A percentile compares a stretch with the other conserved stretches of the same genome.
These are phyloP conservation scores for Drosophila paulistorum DNA, from an alignment of 1,140 invertebrate species.

Conservation along the genomic window DNA sequence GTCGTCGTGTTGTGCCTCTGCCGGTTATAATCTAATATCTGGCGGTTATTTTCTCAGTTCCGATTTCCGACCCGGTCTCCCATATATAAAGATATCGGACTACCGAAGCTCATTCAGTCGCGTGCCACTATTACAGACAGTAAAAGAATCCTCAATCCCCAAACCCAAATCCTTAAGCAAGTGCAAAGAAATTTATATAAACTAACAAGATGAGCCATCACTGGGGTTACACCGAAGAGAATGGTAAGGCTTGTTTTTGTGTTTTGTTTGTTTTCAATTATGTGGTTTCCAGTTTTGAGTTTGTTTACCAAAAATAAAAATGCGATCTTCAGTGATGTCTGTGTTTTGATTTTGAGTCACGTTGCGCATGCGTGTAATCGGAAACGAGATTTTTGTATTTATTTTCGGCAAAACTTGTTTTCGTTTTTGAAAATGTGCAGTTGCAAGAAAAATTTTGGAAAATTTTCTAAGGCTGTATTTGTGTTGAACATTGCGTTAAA, in stretches of 20 bases:
- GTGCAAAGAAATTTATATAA: conserved; percentile 16
- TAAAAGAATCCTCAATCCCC: conserved; percentile 44
- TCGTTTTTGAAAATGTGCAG: background rate
- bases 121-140: conserved; percentile 50
- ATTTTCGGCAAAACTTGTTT: conserved; percentile 22
- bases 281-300: conserved; percentile 31
- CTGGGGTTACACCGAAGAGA: conserved; percentile 80
- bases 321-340: conserved; percentile 17
- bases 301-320: conserved; percentile 36
- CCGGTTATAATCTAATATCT: conserved; percentile 27
- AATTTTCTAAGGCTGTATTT: too few relatives aligned
- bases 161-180: conserved; percentile 25
- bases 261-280: conserved; percentile 35
- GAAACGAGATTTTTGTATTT: background rate
- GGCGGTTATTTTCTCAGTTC: conserved; percentile 13
- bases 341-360: conserved; percentile 45
- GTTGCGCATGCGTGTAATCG: conserved; percentile 47
- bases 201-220: conserved; percentile 74
- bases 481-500: background rate
- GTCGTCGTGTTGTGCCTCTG: conserved; percentile 35
- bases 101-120: conserved; percentile 51
- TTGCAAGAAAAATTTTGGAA: background rate
- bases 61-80: conserved; percentile 8
- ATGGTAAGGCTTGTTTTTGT: conserved; percentile 60
- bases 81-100: conserved; percentile 52